Base-by-base conservation (phyloP, 2,113 vertebrate species). In the Saguinus midas region DNA sequence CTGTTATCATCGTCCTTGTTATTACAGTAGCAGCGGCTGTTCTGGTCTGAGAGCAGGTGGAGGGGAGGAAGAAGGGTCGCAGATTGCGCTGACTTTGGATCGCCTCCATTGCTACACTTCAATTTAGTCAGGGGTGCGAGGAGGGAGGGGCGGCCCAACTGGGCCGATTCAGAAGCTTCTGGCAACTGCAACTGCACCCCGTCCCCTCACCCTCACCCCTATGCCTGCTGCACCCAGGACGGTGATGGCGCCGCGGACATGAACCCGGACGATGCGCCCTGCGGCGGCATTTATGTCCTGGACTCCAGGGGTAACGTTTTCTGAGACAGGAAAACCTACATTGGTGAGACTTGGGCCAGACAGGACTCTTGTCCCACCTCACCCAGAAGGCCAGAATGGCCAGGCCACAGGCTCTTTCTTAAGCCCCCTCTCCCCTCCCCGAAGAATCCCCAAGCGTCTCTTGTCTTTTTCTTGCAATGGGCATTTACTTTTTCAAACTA, bases 291-390 rank as follows among this genome's bases (percentile, higher is more conserved):
- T 37, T 97, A 68, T 18, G 93, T 45, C 90, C 96, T 5, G 75
- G 93, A 85, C 5, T 92, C 96, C 93, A 68, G 82, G 6, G 98
- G 98, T 61, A 99, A 98, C 97, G 98, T 98, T 98, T 99, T 99
- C 98, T 98, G 97, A 88, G 98, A 99, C 70, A 98, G 99, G 57
- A 98, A n/a, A 75, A 99, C 98, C 52, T 98, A 98, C 97, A 98
- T 99, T 5, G 98, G 98, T 99, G 88, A 97, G 95, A 16, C 29
- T 37, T 29, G 37, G 52, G 52, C 64, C 79, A 70, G 70, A 35
- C 82, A n/a, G 57, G 79, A 61, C 85, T 84, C 58, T 27, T 37
- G 32, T 2, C 8, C 35, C 16, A 27, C 4, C 23, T 72, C n/a
- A 27, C 40, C 13, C 12, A 1, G 17, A 7, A 4, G 40, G 8